phyloP scores from a whole-genome alignment of 2,888 invertebrate genomes.

The Toxonevra muliebris region DNA sequence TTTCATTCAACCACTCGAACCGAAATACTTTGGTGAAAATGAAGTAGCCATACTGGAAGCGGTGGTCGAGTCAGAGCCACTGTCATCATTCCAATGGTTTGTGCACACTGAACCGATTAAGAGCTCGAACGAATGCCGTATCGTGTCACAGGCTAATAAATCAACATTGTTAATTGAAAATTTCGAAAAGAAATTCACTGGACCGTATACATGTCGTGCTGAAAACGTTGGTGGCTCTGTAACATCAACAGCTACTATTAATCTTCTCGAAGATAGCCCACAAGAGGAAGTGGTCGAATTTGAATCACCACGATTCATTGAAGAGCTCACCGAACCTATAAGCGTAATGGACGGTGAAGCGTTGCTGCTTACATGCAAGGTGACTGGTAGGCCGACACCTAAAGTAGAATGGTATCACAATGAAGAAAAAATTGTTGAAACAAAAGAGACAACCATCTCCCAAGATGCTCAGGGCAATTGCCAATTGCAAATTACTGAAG shows the following conservation, averaged over 20 bases:
- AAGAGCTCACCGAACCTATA: slow-evolving; percentile 73
- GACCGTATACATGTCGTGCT: slow-evolving; percentile 86
- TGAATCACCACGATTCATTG: slow-evolving; percentile 79
- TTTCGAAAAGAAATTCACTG: slow-evolving; percentile 74
- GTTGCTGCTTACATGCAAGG: slow-evolving; percentile 76
- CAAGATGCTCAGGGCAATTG: slow-evolving; percentile 83
- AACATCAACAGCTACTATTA: slow-evolving; percentile 81
- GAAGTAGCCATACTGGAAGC: slow-evolving; percentile 84
- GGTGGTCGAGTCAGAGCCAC: slow-evolving; percentile 78
- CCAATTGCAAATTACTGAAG: slow-evolving; percentile 83
- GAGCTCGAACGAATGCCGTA: slow-evolving; percentile 75
- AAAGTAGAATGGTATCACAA: slow-evolving; percentile 84
- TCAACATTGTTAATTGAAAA: slow-evolving; percentile 83
- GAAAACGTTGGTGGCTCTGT: slow-evolving; percentile 91
- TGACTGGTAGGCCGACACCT: slow-evolving; percentile 82
- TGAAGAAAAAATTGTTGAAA: slow-evolving; percentile 75
- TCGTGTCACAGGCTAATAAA: slow-evolving; percentile 77
- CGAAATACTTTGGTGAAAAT: slow-evolving; percentile 75
- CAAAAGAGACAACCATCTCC: slow-evolving; percentile 78
- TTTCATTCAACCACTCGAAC: slow-evolving; percentile 77
- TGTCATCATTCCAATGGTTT: slow-evolving; percentile 89
- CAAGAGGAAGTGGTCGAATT: slow-evolving; percentile 70
- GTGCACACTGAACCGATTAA: slow-evolving; percentile 77
- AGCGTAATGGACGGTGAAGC: slow-evolving; percentile 92
- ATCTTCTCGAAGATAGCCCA: slow-evolving; percentile 68